phyloP scores from a whole-genome alignment of 2,888 invertebrate species.

The Lamellibrachia satsuma region DNA sequence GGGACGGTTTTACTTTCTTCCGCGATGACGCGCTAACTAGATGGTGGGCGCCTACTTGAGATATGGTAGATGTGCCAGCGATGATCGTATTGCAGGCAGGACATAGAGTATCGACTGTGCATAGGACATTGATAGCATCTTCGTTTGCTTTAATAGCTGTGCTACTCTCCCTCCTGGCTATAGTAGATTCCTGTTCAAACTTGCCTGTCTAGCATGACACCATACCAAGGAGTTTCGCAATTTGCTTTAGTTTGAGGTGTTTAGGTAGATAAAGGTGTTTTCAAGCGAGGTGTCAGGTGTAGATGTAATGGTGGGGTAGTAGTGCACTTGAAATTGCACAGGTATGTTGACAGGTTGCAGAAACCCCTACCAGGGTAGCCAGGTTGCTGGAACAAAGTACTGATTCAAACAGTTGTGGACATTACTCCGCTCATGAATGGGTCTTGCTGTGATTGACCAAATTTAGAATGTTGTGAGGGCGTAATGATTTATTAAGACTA shows the following conservation, averaged over 20 bases:
- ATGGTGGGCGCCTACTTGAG: background rate
- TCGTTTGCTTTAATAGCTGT: background rate
- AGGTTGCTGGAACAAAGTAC: background rate
- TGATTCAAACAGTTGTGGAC: background rate
- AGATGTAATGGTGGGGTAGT: background rate
- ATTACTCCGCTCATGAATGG: no score
- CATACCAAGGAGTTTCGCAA: background rate
- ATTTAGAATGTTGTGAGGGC: background rate
- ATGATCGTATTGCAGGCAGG: background rate
- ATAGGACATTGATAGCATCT: background rate
- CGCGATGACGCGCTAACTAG: background rate
- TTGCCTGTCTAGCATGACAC: background rate
- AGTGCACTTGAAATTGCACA: background rate
- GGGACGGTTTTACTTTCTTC: background rate
- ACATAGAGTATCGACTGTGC: conserved; percentile 17
- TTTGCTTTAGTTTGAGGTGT: conserved; percentile 2
- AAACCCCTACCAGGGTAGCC: background rate
- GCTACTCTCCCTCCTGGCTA: background rate
- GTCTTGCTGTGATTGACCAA: background rate
- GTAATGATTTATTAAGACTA: background rate
- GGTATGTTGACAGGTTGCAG: background rate
- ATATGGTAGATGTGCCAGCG: background rate
- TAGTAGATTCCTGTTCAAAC: background rate
- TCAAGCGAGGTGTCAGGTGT: background rate
- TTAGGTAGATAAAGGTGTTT: background rate